A percentile compares a stretch with the other conserved stretches of the same genome.
phyloP scores from a whole-genome alignment of 92 coral and sea anemone species.

The Paragorgia papillata region DNA sequence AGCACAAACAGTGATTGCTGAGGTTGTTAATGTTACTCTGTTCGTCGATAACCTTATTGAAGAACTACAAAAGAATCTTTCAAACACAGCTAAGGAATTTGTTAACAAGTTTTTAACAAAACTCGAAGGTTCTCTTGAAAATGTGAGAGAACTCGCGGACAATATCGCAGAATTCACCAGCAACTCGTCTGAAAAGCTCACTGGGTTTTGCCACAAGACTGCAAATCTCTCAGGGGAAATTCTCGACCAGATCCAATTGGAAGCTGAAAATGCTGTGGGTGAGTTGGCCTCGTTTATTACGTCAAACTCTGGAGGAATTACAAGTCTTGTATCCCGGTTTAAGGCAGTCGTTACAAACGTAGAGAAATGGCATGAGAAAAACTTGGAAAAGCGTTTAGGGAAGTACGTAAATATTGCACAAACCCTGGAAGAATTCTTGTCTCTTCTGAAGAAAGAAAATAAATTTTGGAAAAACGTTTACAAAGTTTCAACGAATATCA shows the following conservation, averaged over 20 bases:
- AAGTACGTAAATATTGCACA: constrained; percentile 77
- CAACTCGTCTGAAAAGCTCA: constrained; percentile 72
- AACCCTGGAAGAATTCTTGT: constrained; percentile 75
- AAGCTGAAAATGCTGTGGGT: constrained; percentile 69
- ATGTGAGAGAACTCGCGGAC: constrained; percentile 70
- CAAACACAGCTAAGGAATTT: constrained; percentile 65
- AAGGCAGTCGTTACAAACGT: constrained; percentile 78
- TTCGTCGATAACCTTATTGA: constrained; percentile 71
- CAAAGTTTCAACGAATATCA: constrained; percentile 68
- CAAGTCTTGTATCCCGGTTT: constrained; percentile 62
- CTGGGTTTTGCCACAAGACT: constrained; percentile 73
- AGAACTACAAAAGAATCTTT: constrained; percentile 72
- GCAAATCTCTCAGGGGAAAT: constrained; percentile 77
- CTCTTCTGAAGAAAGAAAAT: constrained; percentile 77
- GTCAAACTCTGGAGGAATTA: constrained; percentile 63
- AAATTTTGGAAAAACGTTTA: constrained; percentile 70
- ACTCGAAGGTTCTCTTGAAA: constrained; percentile 64
- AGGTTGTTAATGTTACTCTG: constrained; percentile 77
- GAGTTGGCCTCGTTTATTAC: constrained; percentile 74
- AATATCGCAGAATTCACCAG: constrained; percentile 80
- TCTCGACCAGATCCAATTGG: constrained; percentile 77
- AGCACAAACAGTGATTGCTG: constrained; percentile 68
- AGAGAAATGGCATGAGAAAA: constrained; percentile 81
- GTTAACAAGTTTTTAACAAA: constrained; percentile 67
- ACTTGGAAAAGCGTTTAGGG: constrained; percentile 75